Evolutionary conservation across 2,888 invertebrate genomes (phyloP).

Genomic region (Spatulosminthurus flaviceps): DNA sequence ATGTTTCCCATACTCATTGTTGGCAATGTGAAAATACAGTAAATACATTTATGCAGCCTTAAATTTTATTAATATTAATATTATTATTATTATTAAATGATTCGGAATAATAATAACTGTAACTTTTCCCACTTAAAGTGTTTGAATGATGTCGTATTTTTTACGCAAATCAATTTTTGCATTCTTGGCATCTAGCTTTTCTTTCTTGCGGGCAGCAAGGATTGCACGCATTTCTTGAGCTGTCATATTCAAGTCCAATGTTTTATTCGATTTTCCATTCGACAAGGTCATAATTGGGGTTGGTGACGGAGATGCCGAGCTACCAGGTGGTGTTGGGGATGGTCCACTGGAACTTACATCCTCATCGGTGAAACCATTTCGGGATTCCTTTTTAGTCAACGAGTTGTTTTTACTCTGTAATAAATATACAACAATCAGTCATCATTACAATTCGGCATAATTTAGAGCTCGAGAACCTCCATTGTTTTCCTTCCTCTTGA

Average conservation of each 20-base stretch:
- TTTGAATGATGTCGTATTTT: slow-evolving; percentile 93
- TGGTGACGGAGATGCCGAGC: slow-evolving; percentile 57
- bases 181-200: slow-evolving; percentile 81
- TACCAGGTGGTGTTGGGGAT: slow-evolving; percentile 63
- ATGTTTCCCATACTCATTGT: too few relatives aligned
- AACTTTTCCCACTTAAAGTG: slow-evolving; percentile 71
- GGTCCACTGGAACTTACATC: slow-evolving; percentile 58
- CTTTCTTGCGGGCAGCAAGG: slow-evolving; percentile 84
- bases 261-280: slow-evolving; percentile 45
- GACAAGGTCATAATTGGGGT: slow-evolving; percentile 51
- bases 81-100: too few relatives aligned
- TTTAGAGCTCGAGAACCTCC: not conserved
- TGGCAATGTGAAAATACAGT: slow-evolving; percentile 17
- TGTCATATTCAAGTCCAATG: slow-evolving; percentile 84
- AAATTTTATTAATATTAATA: too few relatives aligned
- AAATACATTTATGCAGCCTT: slow-evolving; percentile 44
- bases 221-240: slow-evolving; percentile 91
- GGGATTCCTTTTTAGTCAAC: slow-evolving; percentile 55
- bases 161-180: slow-evolving; percentile 89
- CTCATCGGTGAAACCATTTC: slow-evolving; percentile 54
- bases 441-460: not conserved
- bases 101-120: slow-evolving; percentile 26
- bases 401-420: slow-evolving; percentile 62
- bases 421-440: not conserved
- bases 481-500: not conserved